Evolutionary conservation across 2,113 vertebrate species (phyloP).

Genomic region (Zosterops lateralis): DNA sequence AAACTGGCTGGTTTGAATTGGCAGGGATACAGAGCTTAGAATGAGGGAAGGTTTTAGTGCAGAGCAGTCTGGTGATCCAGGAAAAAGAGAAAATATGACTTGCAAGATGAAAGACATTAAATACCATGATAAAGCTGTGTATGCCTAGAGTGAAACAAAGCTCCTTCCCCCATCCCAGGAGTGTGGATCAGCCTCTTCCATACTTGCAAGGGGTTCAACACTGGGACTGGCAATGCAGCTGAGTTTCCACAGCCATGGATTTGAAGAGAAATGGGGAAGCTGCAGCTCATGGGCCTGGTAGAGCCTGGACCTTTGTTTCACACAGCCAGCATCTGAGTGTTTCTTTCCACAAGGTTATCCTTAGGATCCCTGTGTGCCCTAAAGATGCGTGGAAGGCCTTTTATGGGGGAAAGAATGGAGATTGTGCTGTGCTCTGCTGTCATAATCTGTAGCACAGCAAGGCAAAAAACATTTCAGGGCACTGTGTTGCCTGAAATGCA

Average conservation of each 20-base stretch:
- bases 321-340: background rate
- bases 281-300: background rate
- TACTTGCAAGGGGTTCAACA: background rate
- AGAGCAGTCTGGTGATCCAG: background rate
- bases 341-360: background rate
- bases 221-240: rapidly evolving
- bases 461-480: background rate
- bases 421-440: background rate
- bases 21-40: background rate
- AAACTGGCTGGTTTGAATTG: background rate
- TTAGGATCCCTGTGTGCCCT: background rate
- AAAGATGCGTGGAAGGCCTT: background rate
- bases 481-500: background rate
- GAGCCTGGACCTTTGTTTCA: background rate
- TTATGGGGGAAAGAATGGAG: background rate
- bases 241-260: background rate
- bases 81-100: background rate
- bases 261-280: background rate
- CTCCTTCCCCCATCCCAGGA: background rate
- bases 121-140: background rate
- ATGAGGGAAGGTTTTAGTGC: background rate
- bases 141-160: background rate
- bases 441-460: background rate
- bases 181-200: background rate
- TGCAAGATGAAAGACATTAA: background rate